Evolutionary conservation across 1,140 invertebrate species (phyloP).

Genomic region (Drosophila ohnishii): DNA sequence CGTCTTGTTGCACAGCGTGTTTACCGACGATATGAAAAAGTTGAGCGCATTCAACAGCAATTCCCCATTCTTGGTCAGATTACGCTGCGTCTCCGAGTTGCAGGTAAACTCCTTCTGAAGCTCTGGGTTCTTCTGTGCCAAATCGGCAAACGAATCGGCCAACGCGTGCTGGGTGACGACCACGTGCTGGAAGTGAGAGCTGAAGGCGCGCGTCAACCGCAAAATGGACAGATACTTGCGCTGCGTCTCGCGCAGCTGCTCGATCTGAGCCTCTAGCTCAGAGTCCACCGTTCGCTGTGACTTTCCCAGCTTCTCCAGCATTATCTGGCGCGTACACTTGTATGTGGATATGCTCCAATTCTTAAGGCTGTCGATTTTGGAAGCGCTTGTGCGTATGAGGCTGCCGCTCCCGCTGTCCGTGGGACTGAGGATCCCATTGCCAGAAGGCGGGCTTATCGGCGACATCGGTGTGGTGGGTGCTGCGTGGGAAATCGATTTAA

Average conservation of each 20-base stretch:
- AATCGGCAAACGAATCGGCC: slow-evolving; percentile 92
- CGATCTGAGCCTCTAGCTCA: slow-evolving; percentile 96
- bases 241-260: slow-evolving; percentile 95
- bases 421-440: slow-evolving; percentile 60
- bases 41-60: slow-evolving; percentile 94
- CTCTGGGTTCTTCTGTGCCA: slow-evolving; percentile 97
- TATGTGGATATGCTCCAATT: slow-evolving; percentile 99
- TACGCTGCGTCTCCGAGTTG: slow-evolving; percentile 97
- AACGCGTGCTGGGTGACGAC: slow-evolving; percentile 89
- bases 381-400: slow-evolving; percentile 86
- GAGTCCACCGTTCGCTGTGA: slow-evolving; percentile 90
- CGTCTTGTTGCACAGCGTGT: slow-evolving; percentile 97
- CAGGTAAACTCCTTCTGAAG: slow-evolving; percentile 97
- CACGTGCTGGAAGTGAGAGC: slow-evolving; percentile 94
- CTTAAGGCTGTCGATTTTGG: slow-evolving; percentile 94
- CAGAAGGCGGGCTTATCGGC: slow-evolving; percentile 84
- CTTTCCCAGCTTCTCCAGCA: slow-evolving; percentile 97
- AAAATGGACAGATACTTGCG: slow-evolving; percentile 95
- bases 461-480: slow-evolving; percentile 82
- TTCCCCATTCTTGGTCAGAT: slow-evolving; percentile 97
- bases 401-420: slow-evolving; percentile 79
- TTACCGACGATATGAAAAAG: slow-evolving; percentile 97
- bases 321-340: slow-evolving; percentile 97
- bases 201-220: slow-evolving; percentile 91
- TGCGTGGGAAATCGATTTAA: slow-evolving; percentile 21